Evolutionary conservation across 2,113 vertebrate species (phyloP), one percentile per base, ranked within the genome.

Genomic region (Potamarius usumacintae): DNA sequence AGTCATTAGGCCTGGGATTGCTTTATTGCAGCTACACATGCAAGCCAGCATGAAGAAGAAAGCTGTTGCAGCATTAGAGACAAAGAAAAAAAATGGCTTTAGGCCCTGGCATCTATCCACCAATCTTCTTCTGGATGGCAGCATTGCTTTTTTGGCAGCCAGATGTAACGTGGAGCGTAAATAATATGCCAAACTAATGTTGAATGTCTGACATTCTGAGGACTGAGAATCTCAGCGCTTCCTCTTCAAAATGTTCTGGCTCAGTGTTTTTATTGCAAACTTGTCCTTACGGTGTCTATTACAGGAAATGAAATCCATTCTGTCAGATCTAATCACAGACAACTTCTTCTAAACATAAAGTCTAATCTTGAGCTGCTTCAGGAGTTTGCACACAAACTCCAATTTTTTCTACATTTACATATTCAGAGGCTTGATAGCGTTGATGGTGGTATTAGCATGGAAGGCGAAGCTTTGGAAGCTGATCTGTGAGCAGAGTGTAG

Each of bases 131-230:
- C 69, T 77, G 67, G 55, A 89, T 42, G 62, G 34, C 53, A 78
- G 63, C 30, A 25, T 62, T 87, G 67, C 52, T 86, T 60, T 84
- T 88, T 55, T 85, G 89, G 83, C 85, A 82, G 77, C 50, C 30
- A 84, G 85, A 78, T 91, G 83, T 50, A 81, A 71, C 18, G 48
- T 52, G 58, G 85, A 87, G 82, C 87, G 87, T 90, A 92, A 92
- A 89, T 89, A 90, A 90, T 84, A 85, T 85, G 85, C 85, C 86
- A 89, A 85, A 88, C 77, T 71, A 86, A 89, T 80, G 27, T 65
- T 80, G 53, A 63, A 85, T 83, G 76, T 81, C 79, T 83, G 86
- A 87, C 81, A 86, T 60, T 78, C 82, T 72, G 62, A 90, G 83
- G 20, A 71, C 30, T 76, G 81, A 81, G 52, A 60, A 20, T 80